Evolutionary conservation across 2,888 invertebrate species (phyloP), one percentile per base, ranked within the genome.

Genomic region (Zele albiditarsus): DNA sequence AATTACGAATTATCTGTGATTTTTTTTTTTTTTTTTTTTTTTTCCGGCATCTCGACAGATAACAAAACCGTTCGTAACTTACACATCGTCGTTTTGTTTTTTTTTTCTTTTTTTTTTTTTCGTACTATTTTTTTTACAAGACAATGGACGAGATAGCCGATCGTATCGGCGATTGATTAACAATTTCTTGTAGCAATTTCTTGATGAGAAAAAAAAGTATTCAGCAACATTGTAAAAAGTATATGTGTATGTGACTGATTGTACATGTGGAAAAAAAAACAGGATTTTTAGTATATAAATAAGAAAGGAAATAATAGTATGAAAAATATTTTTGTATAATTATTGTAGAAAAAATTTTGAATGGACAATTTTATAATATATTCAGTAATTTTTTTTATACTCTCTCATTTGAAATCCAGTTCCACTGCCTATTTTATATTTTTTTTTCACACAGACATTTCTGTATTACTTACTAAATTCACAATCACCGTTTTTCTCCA

Each of bases 1-100:
- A 84, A 86, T 87, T 85, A 67, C 28, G 83, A 82, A 84, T 84
- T 86, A 87, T 85, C 86, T 81, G 82, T 74, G 53, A 81, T 81
- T 82, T 6, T 81, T 82, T 84, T 82, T 79, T 28, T 62, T 84
- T 82, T 79, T 28, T 81, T 82, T 6, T 81, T 82, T 84, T 82
- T 79, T 28, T 62, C 62, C 62, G 8, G 16, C 62, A 31, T n/a
- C 31, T 14, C 28, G 16, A 62, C 16, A 62, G 31, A n/a, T 74
- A 71, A 79, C 79, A 73, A 71, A 65, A 80, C 74, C 63, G 73
- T 75, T 66, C 28, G 33, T 49, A 3, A 49, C 46, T 63, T 27
- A 67, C 27, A 49, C 46, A 60, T 58, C 25, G 20, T 28, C 31
- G 33, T 33, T 63, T 53, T 65, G n/a, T 27, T 33, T 46, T 63